These are phyloP conservation scores for Bruchidius siliquastri DNA, from an alignment of 2,888 invertebrate species.

Conservation along the genomic window DNA sequence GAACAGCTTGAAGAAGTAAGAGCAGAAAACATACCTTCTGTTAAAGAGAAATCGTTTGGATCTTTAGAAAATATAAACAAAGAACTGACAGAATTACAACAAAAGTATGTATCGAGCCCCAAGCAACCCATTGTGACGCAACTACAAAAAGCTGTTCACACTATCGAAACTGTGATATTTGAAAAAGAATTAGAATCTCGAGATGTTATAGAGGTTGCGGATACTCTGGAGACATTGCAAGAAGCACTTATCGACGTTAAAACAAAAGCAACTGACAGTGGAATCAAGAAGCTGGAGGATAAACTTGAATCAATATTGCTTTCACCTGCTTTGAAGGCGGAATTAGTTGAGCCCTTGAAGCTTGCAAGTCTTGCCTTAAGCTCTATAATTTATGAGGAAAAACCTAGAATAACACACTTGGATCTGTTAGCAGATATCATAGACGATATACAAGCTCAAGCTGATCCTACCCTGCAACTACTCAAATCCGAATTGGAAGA, in stretches of 20 bases:
- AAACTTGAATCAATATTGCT: neutral
- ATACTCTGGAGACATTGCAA: neutral
- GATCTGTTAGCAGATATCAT: neutral
- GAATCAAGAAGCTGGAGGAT: neutral
- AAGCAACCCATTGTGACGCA: neutral
- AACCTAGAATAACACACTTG: neutral
- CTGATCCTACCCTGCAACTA: neutral
- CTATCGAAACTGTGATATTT: neutral
- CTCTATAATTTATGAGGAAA: neutral
- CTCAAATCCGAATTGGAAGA: neutral
- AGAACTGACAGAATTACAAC: neutral
- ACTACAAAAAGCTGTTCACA: neutral
- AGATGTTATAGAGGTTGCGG: slow-evolving; percentile 2
- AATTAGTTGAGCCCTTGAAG: neutral
- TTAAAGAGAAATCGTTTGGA: neutral
- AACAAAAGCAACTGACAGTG: neutral
- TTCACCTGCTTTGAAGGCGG: neutral
- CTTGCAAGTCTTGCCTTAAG: neutral
- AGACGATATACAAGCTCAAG: neutral
- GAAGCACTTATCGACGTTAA: neutral
- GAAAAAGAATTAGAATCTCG: neutral
- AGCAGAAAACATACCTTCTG: neutral
- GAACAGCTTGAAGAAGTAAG: slow-evolving; percentile 4
- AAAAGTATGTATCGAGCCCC: neutral
- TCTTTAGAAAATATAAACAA: slow-evolving; percentile 3